phyloP scores from a whole-genome alignment of 2,797 vertebrate genomes.

The Geotrypetes seraphini region DNA sequence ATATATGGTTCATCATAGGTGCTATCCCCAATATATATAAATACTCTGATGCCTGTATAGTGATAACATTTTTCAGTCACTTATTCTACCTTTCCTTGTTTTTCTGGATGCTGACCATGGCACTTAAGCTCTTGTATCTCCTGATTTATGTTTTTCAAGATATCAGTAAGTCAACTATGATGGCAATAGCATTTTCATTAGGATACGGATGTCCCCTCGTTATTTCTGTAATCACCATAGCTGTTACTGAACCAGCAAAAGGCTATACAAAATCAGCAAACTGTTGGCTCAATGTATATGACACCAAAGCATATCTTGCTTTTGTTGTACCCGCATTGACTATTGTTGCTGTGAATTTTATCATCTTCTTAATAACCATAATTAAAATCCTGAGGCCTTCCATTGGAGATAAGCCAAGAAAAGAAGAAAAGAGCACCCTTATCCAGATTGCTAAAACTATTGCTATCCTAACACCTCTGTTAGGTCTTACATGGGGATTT shows the following conservation, averaged over 20 bases:
- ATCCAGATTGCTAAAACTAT: constrained; percentile 72
- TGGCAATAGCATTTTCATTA: constrained; percentile 59
- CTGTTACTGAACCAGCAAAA: constrained; percentile 54
- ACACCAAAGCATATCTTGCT: constrained; percentile 70
- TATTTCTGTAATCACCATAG: constrained; percentile 70
- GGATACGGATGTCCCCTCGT: constrained; percentile 75
- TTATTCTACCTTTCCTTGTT: constrained; percentile 84
- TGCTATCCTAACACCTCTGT: constrained; percentile 72
- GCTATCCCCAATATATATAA: constrained; percentile 32
- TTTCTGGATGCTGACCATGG: constrained; percentile 87
- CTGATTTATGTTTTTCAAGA: constrained; percentile 74
- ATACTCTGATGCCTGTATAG: constrained; percentile 43
- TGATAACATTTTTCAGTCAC: constrained; percentile 76
- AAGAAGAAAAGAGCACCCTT: constrained; percentile 62
- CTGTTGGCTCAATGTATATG: constrained; percentile 79
- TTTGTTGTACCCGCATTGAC: constrained; percentile 68
- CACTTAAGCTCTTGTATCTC: constrained; percentile 77
- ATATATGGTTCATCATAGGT: constrained; percentile 76
- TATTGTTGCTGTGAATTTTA: constrained; percentile 67
- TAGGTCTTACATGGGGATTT: constrained; percentile 84
- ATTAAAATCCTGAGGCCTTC: constrained; percentile 71
- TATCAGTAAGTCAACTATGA: constrained; percentile 68
- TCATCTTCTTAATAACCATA: constrained; percentile 67
- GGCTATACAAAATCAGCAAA: constrained; percentile 41
- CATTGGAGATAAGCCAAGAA: constrained; percentile 50